Percentiles rank a stretch among this genome's conserved stretches.
These are phyloP conservation scores for Ischnus inquisitorius DNA, from an alignment of 2,888 invertebrate species.

Conservation along the genomic window DNA sequence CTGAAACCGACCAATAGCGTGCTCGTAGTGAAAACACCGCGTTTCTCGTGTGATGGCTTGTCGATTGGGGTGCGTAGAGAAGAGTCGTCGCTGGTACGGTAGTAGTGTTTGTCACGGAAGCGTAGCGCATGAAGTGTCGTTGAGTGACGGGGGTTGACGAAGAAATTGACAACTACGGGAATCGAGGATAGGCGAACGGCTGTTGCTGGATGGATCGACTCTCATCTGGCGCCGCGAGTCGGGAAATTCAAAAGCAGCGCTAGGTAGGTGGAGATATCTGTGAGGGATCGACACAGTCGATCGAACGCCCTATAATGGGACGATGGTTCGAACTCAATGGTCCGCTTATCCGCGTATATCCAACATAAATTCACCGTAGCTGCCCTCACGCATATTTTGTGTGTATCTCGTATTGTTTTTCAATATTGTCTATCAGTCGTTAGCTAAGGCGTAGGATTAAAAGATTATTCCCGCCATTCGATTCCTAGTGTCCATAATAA, in stretches of 20 bases:
- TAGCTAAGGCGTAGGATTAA: no score
- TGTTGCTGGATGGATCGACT: conserved; percentile 56
- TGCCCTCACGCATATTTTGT: conserved; percentile 38
- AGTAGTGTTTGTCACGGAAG: conserved; percentile 51
- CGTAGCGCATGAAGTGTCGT: conserved; percentile 58
- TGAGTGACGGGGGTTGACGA: conserved; percentile 65
- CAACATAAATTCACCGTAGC: conserved; percentile 25
- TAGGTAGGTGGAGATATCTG: conserved; percentile 3
- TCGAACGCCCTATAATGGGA: conserved; percentile 40
- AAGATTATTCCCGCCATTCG: neutral
- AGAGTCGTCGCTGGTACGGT: conserved; percentile 26
- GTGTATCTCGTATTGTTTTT: conserved; percentile 39
- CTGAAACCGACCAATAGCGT: conserved; percentile 38
- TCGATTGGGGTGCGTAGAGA: conserved; percentile 60
- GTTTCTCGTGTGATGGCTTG: conserved; percentile 29
- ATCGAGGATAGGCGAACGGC: conserved; percentile 42
- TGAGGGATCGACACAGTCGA: conserved; percentile 55
- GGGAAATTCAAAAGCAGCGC: conserved; percentile 41
- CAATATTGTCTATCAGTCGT: conserved; percentile 18
- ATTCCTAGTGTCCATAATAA: neutral
- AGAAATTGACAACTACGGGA: conserved; percentile 65
- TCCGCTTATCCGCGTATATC: conserved; percentile 11
- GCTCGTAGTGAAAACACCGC: conserved; percentile 5
- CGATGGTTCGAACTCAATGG: neutral
- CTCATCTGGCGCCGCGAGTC: conserved; percentile 41